Conservation (phyloP, 2,797 vertebrate genomes). For the Lepilemur septentrionalis region DNA sequence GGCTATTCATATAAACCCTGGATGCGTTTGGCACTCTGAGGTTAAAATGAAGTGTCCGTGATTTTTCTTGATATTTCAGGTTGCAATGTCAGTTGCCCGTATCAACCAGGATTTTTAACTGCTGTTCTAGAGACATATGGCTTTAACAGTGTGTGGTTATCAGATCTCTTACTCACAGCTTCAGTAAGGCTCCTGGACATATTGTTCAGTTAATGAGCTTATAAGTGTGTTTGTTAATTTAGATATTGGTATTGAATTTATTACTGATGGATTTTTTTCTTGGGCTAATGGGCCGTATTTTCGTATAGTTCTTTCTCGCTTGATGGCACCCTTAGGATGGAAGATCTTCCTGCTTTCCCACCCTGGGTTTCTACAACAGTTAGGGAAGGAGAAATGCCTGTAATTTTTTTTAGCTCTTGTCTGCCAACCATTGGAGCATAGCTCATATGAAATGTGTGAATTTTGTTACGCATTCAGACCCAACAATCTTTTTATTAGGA, state of each 20-base stretch:
- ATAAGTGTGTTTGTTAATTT: constrained; percentile 51
- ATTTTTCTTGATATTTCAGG: background rate
- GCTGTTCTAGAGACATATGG: background rate
- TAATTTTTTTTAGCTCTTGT: background rate
- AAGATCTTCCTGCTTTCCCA: background rate
- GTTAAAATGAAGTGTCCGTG: background rate
- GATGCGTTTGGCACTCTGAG: background rate
- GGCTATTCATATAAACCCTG: background rate
- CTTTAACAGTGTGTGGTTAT: background rate
- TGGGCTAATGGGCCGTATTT: background rate
- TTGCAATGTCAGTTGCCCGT: background rate
- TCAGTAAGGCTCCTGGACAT: constrained; percentile 1
- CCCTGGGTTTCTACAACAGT: background rate
- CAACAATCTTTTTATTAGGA: background rate
- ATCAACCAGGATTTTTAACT: background rate
- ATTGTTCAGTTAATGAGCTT: constrained; percentile 58
- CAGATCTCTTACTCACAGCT: background rate
- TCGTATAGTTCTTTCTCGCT: background rate
- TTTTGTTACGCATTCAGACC: background rate
- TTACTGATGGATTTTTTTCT: constrained; percentile 40
- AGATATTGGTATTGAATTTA: constrained; percentile 37
- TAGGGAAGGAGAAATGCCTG: background rate
- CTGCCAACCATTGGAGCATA: background rate
- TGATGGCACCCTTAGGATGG: background rate
- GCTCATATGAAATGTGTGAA: background rate